A percentile compares a stretch with the other conserved stretches of the same genome.
phyloP scores from a whole-genome alignment of 2,888 invertebrate species.

The Lamellibrachia columna region DNA sequence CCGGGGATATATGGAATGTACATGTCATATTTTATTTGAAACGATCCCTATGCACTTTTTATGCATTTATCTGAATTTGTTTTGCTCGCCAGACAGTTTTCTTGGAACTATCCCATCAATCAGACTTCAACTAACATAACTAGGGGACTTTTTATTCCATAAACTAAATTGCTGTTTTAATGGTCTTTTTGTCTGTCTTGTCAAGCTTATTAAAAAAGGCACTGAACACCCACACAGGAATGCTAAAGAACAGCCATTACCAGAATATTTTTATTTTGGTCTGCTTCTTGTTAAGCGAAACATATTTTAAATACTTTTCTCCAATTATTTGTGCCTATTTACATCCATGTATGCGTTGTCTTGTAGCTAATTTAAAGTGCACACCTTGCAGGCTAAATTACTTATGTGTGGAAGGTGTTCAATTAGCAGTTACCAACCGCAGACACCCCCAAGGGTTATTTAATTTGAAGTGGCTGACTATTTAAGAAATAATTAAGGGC shows the following conservation, averaged over 20 bases:
- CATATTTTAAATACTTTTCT: not conserved
- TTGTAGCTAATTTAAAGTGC: not conserved
- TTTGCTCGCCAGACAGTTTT: not conserved
- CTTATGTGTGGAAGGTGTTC: not conserved
- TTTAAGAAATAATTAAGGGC: not conserved
- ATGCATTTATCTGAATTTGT: not conserved
- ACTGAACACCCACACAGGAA: not conserved
- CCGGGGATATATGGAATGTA: not conserved
- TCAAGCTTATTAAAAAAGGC: not conserved
- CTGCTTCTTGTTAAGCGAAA: not conserved
- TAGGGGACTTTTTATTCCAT: not conserved
- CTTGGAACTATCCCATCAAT: not conserved
- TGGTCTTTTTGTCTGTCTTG: not conserved
- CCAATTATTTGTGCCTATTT: not conserved
- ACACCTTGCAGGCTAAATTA: not conserved
- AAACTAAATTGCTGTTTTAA: not conserved
- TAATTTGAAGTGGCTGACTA: not conserved
- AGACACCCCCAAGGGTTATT: not conserved
- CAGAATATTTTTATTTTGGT: not conserved
- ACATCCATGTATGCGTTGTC: not conserved
- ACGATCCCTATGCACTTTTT: not conserved
- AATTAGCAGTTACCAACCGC: not conserved
- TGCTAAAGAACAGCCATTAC: not conserved
- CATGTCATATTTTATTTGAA: not conserved
- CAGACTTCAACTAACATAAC: not conserved